A percentile compares a stretch with the other conserved stretches of the same genome.
phyloP scores from a whole-genome alignment of 1,140 invertebrate species.

The Aethina tumida region DNA sequence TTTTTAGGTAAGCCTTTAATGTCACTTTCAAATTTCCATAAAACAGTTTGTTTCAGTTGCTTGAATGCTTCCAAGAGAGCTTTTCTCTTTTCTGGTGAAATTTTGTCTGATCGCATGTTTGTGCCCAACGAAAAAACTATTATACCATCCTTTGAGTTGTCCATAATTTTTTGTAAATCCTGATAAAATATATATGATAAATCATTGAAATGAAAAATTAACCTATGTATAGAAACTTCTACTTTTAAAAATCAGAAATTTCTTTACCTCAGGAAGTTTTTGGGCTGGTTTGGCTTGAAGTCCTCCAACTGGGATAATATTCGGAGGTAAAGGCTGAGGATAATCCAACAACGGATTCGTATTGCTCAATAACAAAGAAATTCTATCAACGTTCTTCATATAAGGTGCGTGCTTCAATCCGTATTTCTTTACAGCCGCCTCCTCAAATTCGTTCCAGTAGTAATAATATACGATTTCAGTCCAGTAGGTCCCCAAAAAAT shows the following conservation, averaged over 20 bases:
- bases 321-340: slow-evolving; percentile 28
- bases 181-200: slow-evolving; percentile 6
- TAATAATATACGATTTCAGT: background rate
- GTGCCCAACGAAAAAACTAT: slow-evolving; percentile 41
- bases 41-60: slow-evolving; percentile 30
- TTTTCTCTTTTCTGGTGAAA: slow-evolving; percentile 27
- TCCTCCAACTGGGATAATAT: slow-evolving; percentile 48
- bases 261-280: slow-evolving; percentile 27
- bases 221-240: background rate
- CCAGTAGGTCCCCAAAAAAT: slow-evolving; percentile 17
- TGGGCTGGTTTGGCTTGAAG: slow-evolving; percentile 39
- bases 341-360: slow-evolving; percentile 7
- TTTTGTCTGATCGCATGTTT: slow-evolving; percentile 29
- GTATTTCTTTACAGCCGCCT: background rate
- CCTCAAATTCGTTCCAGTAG: background rate
- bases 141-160: slow-evolving; percentile 33
- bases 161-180: slow-evolving; percentile 22
- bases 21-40: slow-evolving; percentile 39
- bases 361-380: slow-evolving; percentile 2
- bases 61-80: slow-evolving; percentile 34
- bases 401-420: too few species aligned
- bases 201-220: background rate
- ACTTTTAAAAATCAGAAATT: too few species aligned
- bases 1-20: slow-evolving; percentile 39
- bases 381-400: too few species aligned